These are phyloP conservation scores for Scolopax mira DNA, from an alignment of 2,113 vertebrate species.

Conservation along the genomic window DNA sequence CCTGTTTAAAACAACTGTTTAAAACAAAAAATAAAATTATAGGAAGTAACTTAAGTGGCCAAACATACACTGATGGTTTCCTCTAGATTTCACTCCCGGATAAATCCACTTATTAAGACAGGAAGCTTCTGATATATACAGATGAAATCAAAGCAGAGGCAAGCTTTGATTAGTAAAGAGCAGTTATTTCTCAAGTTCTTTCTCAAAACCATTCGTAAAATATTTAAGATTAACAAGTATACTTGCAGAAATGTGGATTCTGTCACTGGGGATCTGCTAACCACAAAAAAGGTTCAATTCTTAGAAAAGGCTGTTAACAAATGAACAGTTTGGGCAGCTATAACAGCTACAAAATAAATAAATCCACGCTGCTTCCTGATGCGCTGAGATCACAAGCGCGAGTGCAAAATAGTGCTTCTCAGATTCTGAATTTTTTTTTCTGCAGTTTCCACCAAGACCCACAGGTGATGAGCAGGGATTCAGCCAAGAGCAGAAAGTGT, in stretches of 20 bases:
- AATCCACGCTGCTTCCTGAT: background rate
- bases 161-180: background rate
- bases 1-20: background rate
- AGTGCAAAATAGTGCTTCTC: background rate
- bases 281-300: background rate
- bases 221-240: constrained; percentile 9
- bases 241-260: constrained; percentile 31
- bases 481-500: background rate
- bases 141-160: background rate
- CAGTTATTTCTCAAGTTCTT: constrained; percentile 12
- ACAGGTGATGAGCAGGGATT: background rate
- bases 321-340: background rate
- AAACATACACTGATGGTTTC: background rate
- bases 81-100: background rate
- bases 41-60: background rate
- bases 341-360: background rate
- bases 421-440: background rate
- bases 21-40: background rate
- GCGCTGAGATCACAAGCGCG: accelerated
- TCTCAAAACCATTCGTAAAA: constrained; percentile 8
- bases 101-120: background rate
- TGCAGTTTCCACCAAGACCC: background rate
- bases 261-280: constrained; percentile 16
- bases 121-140: background rate
- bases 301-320: background rate